Percentiles rank a stretch among this genome's conserved stretches.
These are phyloP conservation scores for Gavialis gangeticus DNA, from an alignment of 2,113 vertebrate species.

Conservation along the genomic window DNA sequence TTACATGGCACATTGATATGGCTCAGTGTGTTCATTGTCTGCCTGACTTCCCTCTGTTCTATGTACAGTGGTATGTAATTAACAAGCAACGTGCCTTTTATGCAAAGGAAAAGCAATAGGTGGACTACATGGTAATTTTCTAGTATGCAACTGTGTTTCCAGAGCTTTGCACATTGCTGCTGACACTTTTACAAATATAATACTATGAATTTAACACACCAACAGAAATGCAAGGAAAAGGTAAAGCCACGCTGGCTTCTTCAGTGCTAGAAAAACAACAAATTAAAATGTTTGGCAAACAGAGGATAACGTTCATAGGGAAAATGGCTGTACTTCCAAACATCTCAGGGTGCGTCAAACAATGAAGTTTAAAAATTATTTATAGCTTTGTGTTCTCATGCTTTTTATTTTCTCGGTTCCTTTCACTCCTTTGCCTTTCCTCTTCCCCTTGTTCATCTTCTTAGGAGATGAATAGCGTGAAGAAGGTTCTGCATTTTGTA, in stretches of 20 bases:
- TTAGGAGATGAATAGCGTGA: neutral
- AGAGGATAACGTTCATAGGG: conserved; percentile 30
- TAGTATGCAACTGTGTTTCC: conserved; percentile 57
- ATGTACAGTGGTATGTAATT: conserved; percentile 56
- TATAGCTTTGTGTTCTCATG: conserved; percentile 27
- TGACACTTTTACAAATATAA: conserved; percentile 51
- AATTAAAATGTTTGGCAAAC: conserved; percentile 73
- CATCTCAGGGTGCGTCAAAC: conserved; percentile 48
- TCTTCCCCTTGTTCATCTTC: neutral
- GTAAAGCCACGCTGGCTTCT: conserved; percentile 52
- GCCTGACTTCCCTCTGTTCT: conserved; percentile 52
- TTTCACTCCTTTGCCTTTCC: neutral
- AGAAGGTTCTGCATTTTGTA: neutral
- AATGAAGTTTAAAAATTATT: conserved; percentile 64
- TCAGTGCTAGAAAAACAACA: conserved; percentile 50
- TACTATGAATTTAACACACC: conserved; percentile 54
- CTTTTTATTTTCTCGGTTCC: conserved; percentile 42
- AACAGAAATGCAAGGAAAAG: conserved; percentile 49
- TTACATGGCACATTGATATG: neutral
- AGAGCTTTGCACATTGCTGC: conserved; percentile 64
- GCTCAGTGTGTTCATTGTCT: conserved; percentile 25
- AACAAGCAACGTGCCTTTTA: conserved; percentile 44
- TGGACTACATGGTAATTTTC: conserved; percentile 61
- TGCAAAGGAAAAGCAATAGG: conserved; percentile 53
- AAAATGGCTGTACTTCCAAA: conserved; percentile 43